Conservation (phyloP, 2,113 vertebrate species). For the Stigmatopora argus region DNA sequence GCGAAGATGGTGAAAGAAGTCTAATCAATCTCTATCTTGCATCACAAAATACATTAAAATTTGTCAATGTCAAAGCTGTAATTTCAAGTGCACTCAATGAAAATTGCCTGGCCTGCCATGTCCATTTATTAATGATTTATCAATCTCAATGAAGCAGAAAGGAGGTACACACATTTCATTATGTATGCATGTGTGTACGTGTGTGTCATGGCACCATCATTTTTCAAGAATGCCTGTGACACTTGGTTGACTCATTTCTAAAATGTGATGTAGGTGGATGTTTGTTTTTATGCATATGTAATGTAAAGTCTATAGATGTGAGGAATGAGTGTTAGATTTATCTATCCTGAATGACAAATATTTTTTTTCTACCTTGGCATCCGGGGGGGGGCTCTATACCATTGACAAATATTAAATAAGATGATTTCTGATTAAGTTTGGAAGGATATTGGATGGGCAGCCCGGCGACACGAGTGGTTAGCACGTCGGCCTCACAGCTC, state of each 20-base stretch:
- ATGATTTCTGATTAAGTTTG: too few relatives aligned
- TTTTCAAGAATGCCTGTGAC: constrained; percentile 20
- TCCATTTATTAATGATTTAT: constrained; percentile 44
- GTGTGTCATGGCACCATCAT: constrained; percentile 19
- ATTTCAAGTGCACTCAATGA: constrained; percentile 38
- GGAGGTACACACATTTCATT: constrained; percentile 8
- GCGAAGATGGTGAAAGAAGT: background rate
- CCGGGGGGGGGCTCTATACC: too few relatives aligned
- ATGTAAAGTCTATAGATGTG: background rate
- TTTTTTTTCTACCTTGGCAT: too few relatives aligned
- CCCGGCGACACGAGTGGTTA: too few relatives aligned
- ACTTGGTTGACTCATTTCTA: constrained; percentile 22
- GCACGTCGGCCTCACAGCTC: too few relatives aligned
- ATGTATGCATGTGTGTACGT: background rate
- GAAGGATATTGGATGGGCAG: too few relatives aligned
- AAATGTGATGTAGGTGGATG: constrained; percentile 12
- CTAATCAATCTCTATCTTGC: constrained; percentile 5
- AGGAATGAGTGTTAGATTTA: constrained; percentile 9
- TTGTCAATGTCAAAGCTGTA: constrained; percentile 43
- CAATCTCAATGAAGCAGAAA: constrained; percentile 35
- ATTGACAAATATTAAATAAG: too few relatives aligned
- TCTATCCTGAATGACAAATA: background rate
- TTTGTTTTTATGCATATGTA: constrained; percentile 1
- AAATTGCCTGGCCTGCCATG: constrained; percentile 27
- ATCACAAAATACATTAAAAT: constrained; percentile 16